Evolutionary conservation across 2,888 invertebrate species (phyloP), one percentile per base, ranked within the genome.

Genomic region (Rhaphigaster nebulosa): DNA sequence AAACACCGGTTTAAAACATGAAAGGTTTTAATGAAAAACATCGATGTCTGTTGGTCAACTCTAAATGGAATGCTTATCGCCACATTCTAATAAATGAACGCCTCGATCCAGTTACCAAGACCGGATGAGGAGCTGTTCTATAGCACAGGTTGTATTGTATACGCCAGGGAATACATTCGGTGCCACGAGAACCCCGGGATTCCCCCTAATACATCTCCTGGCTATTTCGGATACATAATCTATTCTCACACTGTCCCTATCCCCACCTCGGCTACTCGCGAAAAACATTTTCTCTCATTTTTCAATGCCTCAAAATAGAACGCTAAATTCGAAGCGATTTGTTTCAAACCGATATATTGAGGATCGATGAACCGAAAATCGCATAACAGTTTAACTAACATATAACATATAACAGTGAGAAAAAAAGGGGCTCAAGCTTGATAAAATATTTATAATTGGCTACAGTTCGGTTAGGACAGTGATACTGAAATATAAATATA

Each of bases 211-310:
- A 76, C 8, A 76, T 76, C 70, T 76, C 70, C 70, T 38, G 70
- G 70, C 70, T 76, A 76, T 76, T 76, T 76, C 70, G 38, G 70
- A 76, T 38, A 76, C 34, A 76, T 76, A 76, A 76, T 76, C 70
- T 76, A 76, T 76, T 76, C 70, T 76, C 70, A 76, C 34, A 76
- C 70, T 76, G 65, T 29, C 29, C 65, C 29, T 29, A 76, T 20
- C 70, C 70, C 38, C 34, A 23, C 70, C 38, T 76, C 38, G 70
- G 20, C 70, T 29, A 34, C 70, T 76, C 26, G 70, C 70, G 70
- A 76, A 76, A 76, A 76, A 76, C 34, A 76, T 76, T 76, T 76
- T 76, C 70, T 76, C 70, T 38, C 70, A 76, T 76, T 76, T 76
- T 76, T 76, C 70, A 76, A 20, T 76, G 29, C 34, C 70, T 38